Base-by-base conservation (phyloP, 2,888 invertebrate species). In the Sabellastarte sp. region DNA sequence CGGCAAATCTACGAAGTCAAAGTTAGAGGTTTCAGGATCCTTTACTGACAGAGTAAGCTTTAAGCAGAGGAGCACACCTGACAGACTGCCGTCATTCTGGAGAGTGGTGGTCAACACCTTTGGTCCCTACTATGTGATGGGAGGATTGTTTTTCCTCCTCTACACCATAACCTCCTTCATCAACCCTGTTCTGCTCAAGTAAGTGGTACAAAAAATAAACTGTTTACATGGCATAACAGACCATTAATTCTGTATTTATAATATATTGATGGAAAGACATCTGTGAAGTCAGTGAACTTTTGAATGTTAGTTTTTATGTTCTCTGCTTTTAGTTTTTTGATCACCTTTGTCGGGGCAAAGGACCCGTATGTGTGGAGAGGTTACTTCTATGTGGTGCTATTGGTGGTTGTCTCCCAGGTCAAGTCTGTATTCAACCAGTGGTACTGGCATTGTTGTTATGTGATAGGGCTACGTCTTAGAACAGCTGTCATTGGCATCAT, bases 401-500 rank as follows among this genome's bases (percentile, higher is more conserved):
- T 97, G 64, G 89, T 97, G 70, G 75, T 88, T 1, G 89, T 90
- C 50, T 92, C 95, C 0, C 87, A 89, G 0, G 79, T 90, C 0
- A 93, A 95, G 84, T 95, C 95, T 0, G 83, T 95, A 73, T 86
- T 95, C 57, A 86, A 94, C 50, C 90, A 93, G 1, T 94, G 95
- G 79, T 95, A 95, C 84, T 95, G 95, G 84, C 92, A 94, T 78
- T 88, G 90, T 63, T 80, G 84, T 72, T 84, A 93, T 85, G 87
- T 93, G 57, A 90, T 93, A 26, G 96, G 96, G 2, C 89, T 97
- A 88, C 89, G 93, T 63, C 91, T 97, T 76, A 88, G 94, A 65
- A 93, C 95, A 0, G 91, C 93, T 0, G 84, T 95, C 32, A 92
- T 93, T n/a, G 91, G 93, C 72, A 90, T 93, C 61, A 92, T 95